Base-by-base conservation (phyloP, 1,140 invertebrate genomes). In the Drosophila watanabei region DNA sequence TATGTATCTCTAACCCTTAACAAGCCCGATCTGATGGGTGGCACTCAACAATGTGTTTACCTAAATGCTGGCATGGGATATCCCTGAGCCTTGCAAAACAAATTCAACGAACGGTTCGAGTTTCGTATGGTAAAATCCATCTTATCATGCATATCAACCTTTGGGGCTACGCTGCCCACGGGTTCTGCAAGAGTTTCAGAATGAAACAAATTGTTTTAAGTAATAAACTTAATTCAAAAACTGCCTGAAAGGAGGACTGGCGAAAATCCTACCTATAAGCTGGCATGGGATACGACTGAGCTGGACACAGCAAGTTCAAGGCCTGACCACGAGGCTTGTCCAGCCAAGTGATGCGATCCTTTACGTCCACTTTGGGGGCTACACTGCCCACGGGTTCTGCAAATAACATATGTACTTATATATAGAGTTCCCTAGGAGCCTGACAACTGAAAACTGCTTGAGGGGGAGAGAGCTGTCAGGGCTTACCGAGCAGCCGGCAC, bases 121-220 rank as follows among this genome's bases (percentile, higher is more conserved):
- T 39, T 51, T 41, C 45, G 66, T 8, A 88, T 83, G 13, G 56
- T n/a, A 52, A 88, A 72, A 32, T 80, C 84, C 61, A 89, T 78
- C 48, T 88, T 92, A 39, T 92, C 92, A 32, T 92, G 80, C 94
- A 95, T 86, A 57, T 88, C 94, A 64, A 96, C 94, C 93, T 95
- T 96, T 24, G 96, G 96, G 51, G 95, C 94, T 82, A 95, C 95
- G 90, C 94, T 96, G 88, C 95, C 95, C 81, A 96, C 94, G n/a
- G 96, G 96, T 91, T 96, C 96, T 96, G 61, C 4, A 62, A 84
- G 85, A 41, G 20, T 45, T 56, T 14, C 14, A 28, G 9, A 39
- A 30, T 16, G 2, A 39, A n/a, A 11, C 8, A 3, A 51, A 20
- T 10, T 13, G 18, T 3, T 14, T 30, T 9, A 0, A 20, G 16